Evolutionary conservation across 2,888 invertebrate genomes (phyloP).

Genomic region (Eupithecia abbreviata): DNA sequence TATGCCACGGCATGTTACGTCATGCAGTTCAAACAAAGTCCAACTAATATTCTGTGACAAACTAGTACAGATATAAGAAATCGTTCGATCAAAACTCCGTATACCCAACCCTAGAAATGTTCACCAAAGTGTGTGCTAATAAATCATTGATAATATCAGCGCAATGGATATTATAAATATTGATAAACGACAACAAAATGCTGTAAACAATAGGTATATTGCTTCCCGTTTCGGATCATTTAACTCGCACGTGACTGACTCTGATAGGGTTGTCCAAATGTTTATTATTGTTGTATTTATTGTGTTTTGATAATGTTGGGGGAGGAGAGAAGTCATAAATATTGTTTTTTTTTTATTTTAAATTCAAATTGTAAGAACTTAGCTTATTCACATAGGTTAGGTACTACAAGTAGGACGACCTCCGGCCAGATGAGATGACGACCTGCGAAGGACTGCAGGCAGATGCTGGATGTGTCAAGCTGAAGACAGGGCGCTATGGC

Average conservation of each 20-base stretch:
- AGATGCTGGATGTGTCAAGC: too few relatives aligned
- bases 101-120: constrained; percentile 15
- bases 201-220: constrained; percentile 77
- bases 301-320: constrained; percentile 37
- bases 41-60: not conserved
- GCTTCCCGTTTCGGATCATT: constrained; percentile 78
- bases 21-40: not conserved
- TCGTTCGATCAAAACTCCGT: not conserved
- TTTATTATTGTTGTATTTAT: constrained; percentile 69
- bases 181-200: constrained; percentile 73
- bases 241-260: constrained; percentile 75
- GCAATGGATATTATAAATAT: constrained; percentile 67
- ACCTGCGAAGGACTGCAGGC: too few relatives aligned
- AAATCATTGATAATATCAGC: constrained; percentile 56
- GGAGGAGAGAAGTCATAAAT: constrained; percentile 14
- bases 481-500: too few relatives aligned
- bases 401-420: too few relatives aligned
- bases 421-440: too few relatives aligned
- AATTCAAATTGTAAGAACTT: not conserved
- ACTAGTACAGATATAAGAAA: not conserved
- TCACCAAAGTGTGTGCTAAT: constrained; percentile 24
- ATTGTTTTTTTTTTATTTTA: not conserved
- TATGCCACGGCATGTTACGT: not conserved
- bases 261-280: constrained; percentile 70
- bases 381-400: too few relatives aligned